Conservation (phyloP, 2,888 invertebrate genomes). For the Lepidocyrtinus sp. region DNA sequence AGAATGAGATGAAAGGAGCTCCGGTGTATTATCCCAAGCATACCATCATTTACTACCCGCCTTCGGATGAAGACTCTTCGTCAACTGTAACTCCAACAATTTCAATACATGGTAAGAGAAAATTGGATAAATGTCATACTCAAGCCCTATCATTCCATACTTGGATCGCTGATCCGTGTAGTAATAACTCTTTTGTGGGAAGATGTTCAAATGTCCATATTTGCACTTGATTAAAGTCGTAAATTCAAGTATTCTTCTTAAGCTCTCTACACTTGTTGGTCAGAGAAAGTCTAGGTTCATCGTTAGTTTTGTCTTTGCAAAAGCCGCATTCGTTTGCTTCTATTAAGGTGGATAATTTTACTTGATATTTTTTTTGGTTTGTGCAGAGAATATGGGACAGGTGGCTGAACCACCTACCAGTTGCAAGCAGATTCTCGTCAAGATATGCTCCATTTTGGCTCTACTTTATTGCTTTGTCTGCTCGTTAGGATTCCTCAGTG, state of each 20-base stretch:
- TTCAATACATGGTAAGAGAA: slow-evolving; percentile 42
- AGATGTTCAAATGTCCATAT: too few relatives aligned
- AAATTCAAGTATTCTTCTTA: background rate
- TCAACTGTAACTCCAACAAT: slow-evolving; percentile 43
- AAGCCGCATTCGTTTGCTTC: too few relatives aligned
- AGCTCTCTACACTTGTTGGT: background rate
- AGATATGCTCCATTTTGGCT: slow-evolving; percentile 69
- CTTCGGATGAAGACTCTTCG: slow-evolving; percentile 43
- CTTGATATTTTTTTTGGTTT: background rate
- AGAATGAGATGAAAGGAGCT: background rate
- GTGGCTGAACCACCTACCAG: slow-evolving; percentile 38
- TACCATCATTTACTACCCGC: slow-evolving; percentile 52
- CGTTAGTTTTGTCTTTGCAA: too few relatives aligned
- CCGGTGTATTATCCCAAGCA: slow-evolving; percentile 33
- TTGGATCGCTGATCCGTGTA: too few relatives aligned
- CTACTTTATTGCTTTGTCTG: slow-evolving; percentile 73
- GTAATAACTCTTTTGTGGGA: background rate
- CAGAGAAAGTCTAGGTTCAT: slow-evolving; percentile 6
- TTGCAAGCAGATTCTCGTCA: slow-evolving; percentile 61
- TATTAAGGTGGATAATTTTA: too few relatives aligned
- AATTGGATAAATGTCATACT: background rate
- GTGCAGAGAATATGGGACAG: slow-evolving; percentile 44
- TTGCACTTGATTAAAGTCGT: background rate
- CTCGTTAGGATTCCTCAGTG: slow-evolving; percentile 72
- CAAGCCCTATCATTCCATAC: background rate